Evolutionary conservation across 1,140 invertebrate species (phyloP).

Genomic region (Papilio helenus): DNA sequence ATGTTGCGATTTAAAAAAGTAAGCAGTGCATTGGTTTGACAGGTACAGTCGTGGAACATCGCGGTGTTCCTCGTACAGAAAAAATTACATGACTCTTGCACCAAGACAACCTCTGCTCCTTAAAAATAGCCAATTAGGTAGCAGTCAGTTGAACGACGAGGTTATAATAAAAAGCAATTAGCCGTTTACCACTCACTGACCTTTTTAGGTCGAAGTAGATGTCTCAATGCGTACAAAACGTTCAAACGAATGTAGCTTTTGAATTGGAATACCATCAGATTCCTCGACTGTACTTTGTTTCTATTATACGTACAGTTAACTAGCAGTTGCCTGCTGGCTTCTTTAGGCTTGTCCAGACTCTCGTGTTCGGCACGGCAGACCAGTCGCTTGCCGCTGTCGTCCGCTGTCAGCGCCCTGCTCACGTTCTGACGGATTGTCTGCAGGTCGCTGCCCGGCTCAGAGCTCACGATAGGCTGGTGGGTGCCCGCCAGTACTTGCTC

Average conservation of each 20-base stretch:
- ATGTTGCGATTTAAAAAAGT: background rate
- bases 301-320: conserved; percentile 85
- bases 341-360: conserved; percentile 76
- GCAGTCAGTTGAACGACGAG: no score
- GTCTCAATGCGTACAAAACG: no score
- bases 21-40: no score
- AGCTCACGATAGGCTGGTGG: conserved; percentile 79
- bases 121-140: no score
- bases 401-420: conserved; percentile 83
- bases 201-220: no score
- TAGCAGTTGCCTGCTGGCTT: conserved; percentile 81
- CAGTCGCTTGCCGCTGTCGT: conserved; percentile 86
- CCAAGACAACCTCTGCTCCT: no score
- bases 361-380: conserved; percentile 87
- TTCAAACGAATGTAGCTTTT: no score
- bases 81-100: no score
- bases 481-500: conserved; percentile 84
- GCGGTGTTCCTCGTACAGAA: background rate
- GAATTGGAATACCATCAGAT: no score
- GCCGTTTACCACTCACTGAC: no score
- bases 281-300: background rate
- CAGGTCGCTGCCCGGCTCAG: conserved; percentile 77
- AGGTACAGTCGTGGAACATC: no score
- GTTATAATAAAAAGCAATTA: no score
- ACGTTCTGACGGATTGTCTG: conserved; percentile 86